Percentiles rank a stretch among this genome's conserved stretches.
Evolutionary conservation across 2,888 invertebrate genomes (phyloP).

Genomic region (Andrena fulva): DNA sequence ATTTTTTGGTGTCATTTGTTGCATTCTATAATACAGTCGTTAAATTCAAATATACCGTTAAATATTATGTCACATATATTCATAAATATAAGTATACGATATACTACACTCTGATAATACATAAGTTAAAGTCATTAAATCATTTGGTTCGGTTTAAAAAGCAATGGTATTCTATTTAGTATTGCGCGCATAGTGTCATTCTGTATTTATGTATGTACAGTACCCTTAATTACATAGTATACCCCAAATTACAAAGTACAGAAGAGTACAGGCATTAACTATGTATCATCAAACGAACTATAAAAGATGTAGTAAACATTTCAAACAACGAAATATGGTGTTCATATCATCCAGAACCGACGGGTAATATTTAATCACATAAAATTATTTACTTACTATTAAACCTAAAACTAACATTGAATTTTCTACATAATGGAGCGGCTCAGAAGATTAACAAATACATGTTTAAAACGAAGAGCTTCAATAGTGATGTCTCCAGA

Average conservation of each 20-base stretch:
- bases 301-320: slow-evolving; percentile 74
- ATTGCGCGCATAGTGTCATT: slow-evolving; percentile 66
- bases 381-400: slow-evolving; percentile 74
- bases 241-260: slow-evolving; percentile 57
- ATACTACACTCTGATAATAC: slow-evolving; percentile 24
- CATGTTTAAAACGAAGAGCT: slow-evolving; percentile 52
- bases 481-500: slow-evolving; percentile 24
- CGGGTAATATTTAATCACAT: slow-evolving; percentile 66
- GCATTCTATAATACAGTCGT: slow-evolving; percentile 10
- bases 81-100: slow-evolving; percentile 34
- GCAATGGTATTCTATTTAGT: slow-evolving; percentile 58
- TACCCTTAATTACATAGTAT: slow-evolving; percentile 63
- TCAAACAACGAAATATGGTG: slow-evolving; percentile 69
- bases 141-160: slow-evolving; percentile 26
- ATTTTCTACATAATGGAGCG: slow-evolving; percentile 66
- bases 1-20: slow-evolving; percentile 35
- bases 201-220: slow-evolving; percentile 51
- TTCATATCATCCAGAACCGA: slow-evolving; percentile 70
- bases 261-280: slow-evolving; percentile 58
- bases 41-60: slow-evolving; percentile 37
- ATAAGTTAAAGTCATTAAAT: slow-evolving; percentile 33
- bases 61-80: slow-evolving; percentile 29
- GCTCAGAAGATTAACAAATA: slow-evolving; percentile 67
- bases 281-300: slow-evolving; percentile 52
- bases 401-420: slow-evolving; percentile 71